These are phyloP conservation scores for Albula glossodonta DNA, from an alignment of 2,113 vertebrate genomes.

Conservation along the genomic window DNA sequence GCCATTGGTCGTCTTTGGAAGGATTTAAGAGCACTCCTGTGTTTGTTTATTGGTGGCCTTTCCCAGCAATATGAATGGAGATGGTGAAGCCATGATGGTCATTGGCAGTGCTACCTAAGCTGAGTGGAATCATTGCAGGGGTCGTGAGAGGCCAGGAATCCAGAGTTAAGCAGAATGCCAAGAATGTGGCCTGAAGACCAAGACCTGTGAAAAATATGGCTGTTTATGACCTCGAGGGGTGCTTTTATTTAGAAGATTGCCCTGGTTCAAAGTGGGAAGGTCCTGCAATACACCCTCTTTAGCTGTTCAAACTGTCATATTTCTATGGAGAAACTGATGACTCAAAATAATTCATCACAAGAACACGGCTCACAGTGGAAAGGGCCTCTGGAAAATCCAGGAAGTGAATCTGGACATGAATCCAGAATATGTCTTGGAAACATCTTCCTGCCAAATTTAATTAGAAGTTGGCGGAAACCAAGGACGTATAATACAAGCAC, in stretches of 20 bases:
- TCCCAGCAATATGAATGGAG: background rate
- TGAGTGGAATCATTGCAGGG: constrained; percentile 17
- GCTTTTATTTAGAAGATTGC: constrained; percentile 29
- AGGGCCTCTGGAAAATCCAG: background rate
- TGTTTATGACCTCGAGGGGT: constrained; percentile 20
- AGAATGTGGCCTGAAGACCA: constrained; percentile 57
- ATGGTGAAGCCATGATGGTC: constrained; percentile 16
- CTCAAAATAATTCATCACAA: background rate
- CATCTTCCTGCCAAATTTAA: background rate
- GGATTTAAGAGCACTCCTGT: constrained; percentile 21
- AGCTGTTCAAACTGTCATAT: background rate
- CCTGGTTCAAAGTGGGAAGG: constrained; percentile 40
- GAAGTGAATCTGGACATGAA: background rate
- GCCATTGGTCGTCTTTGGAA: background rate
- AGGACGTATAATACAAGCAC: background rate
- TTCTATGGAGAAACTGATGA: background rate
- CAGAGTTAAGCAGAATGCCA: constrained; percentile 46
- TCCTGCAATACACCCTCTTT: background rate
- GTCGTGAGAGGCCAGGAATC: constrained; percentile 51
- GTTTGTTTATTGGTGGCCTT: constrained; percentile 20
- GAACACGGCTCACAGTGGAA: background rate
- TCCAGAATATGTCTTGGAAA: background rate
- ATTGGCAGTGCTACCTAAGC: constrained; percentile 15
- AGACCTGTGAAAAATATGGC: constrained; percentile 18
- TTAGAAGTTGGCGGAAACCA: background rate